Conservation (phyloP, 2,888 invertebrate genomes). For the Meteorus cinctellus region DNA sequence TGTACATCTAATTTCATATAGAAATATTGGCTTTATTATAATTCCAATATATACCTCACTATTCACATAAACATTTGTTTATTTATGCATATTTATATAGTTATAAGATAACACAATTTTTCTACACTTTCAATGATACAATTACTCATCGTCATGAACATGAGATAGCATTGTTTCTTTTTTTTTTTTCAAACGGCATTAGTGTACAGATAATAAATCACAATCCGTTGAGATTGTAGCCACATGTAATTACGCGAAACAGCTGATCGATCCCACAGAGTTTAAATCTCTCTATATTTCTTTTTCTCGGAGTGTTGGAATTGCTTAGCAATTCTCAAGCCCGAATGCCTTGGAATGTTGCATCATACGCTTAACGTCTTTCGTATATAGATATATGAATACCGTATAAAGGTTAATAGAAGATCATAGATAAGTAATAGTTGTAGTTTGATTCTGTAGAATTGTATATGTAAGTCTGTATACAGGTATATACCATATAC, state of each 20-base stretch:
- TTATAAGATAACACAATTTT: not conserved
- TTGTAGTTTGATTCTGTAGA: constrained; percentile 39
- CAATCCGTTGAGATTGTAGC: constrained; percentile 41
- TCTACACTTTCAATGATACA: constrained; percentile 32
- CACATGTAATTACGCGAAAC: constrained; percentile 46
- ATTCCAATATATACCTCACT: not conserved
- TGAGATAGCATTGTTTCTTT: constrained; percentile 40
- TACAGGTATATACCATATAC: constrained; percentile 13
- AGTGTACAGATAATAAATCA: constrained; percentile 43
- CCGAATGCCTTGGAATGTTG: constrained; percentile 38
- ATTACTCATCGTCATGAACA: constrained; percentile 43
- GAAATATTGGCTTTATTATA: too few species aligned
- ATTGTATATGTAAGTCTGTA: constrained; percentile 10
- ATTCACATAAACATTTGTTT: constrained; percentile 12
- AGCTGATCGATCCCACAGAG: constrained; percentile 45
- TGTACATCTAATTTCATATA: not conserved
- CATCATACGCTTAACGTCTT: constrained; percentile 38
- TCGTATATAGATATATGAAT: constrained; percentile 7
- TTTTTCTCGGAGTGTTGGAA: constrained; percentile 28
- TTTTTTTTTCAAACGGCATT: not conserved
- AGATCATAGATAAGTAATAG: constrained; percentile 48
- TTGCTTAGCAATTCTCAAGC: constrained; percentile 43
- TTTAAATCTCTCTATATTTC: constrained; percentile 24
- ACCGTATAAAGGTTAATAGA: constrained; percentile 45
- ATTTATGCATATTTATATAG: not conserved